Percentiles rank a stretch among this genome's conserved stretches.
Evolutionary conservation across 2,113 vertebrate species (phyloP).

Genomic region (Otolemur garnettii): DNA sequence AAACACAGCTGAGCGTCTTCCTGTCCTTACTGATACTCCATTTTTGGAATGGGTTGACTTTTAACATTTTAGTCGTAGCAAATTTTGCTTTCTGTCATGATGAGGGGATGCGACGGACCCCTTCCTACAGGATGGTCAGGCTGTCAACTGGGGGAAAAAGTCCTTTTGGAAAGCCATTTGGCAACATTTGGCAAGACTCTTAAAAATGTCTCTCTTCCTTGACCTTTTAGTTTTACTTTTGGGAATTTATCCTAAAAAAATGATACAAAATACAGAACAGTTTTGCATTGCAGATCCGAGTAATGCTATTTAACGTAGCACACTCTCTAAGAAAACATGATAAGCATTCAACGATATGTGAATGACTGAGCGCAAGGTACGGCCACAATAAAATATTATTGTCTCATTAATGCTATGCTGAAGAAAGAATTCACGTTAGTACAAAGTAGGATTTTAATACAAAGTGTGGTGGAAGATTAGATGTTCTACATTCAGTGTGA

Average conservation of each 20-base stretch:
- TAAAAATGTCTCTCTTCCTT: background rate
- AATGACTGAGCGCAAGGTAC: background rate
- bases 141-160: background rate
- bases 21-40: rapidly evolving
- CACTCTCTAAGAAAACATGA: background rate
- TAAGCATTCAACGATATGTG: background rate
- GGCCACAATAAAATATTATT: background rate
- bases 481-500: background rate
- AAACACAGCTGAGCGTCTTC: rapidly evolving
- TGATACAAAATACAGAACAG: background rate
- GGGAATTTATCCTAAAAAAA: conserved; percentile 7
- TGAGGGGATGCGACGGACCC: background rate
- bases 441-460: background rate
- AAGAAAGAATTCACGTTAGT: background rate
- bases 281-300: background rate
- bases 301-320: background rate
- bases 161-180: conserved; percentile 4
- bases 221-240: conserved; percentile 10
- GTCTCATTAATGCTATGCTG: background rate
- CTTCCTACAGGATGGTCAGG: background rate
- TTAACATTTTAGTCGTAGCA: background rate
- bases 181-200: background rate
- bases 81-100: background rate
- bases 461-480: background rate
- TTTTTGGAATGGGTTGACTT: background rate